These are phyloP conservation scores for Cancer borealis DNA, from an alignment of 2,888 invertebrate genomes.

Conservation along the genomic window DNA sequence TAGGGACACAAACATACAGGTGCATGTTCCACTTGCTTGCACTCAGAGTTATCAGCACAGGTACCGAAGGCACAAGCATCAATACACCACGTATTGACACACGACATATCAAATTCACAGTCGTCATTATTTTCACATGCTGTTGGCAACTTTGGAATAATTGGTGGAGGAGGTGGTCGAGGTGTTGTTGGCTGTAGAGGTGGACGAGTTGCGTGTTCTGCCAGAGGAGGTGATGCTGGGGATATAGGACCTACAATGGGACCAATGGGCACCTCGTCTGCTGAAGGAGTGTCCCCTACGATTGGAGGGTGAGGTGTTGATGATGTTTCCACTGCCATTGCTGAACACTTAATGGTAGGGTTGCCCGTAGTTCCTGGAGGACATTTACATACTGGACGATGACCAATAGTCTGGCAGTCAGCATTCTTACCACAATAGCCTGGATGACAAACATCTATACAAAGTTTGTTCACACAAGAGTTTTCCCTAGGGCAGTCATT, in stretches of 20 bases:
- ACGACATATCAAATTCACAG: conserved; percentile 71
- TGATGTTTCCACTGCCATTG: conserved; percentile 51
- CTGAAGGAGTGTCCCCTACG: conserved; percentile 28
- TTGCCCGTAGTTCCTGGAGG: conserved; percentile 93
- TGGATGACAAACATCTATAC: conserved; percentile 77
- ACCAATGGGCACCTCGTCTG: not conserved
- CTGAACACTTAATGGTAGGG: conserved; percentile 81
- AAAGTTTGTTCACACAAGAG: conserved; percentile 85
- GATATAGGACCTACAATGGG: conserved; percentile 61
- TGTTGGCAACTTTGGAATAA: conserved; percentile 60
- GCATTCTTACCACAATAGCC: conserved; percentile 92
- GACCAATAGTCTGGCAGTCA: conserved; percentile 90
- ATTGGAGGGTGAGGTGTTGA: conserved; percentile 51
- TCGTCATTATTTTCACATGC: conserved; percentile 76
- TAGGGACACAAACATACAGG: conserved; percentile 79
- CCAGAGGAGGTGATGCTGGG: conserved; percentile 38
- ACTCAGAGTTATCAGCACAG: conserved; percentile 82
- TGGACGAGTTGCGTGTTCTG: conserved; percentile 44
- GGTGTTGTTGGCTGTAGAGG: conserved; percentile 48
- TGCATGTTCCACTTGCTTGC: conserved; percentile 78
- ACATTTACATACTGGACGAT: conserved; percentile 92
- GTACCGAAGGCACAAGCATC: conserved; percentile 81
- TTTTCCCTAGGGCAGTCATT: conserved; percentile 88
- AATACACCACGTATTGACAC: conserved; percentile 74
- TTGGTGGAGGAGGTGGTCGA: conserved; percentile 62